Base-by-base conservation (phyloP, 2,888 invertebrate species). In the Heliconius charithonia region DNA sequence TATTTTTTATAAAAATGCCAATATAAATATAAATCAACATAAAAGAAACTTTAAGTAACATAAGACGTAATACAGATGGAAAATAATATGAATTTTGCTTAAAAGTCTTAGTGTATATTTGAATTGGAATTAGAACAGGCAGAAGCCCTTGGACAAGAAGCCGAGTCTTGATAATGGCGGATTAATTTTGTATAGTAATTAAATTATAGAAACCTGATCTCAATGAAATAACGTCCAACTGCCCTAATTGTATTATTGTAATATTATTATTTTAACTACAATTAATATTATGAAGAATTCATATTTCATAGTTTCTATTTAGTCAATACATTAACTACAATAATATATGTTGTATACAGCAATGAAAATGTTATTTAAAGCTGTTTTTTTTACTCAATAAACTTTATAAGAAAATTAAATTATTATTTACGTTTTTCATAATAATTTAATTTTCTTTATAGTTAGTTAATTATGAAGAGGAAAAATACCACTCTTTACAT, bases 151-250 rank as follows among this genome's bases (percentile, higher is more conserved):
- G 59, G 29, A 74, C 51, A 45, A 67, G 81, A 81, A 81, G 81
- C 76, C 81, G 66, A 76, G 76, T 65, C 59, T 77, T 76, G n/a
- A 75, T 69, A 59, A 72, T 51, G 65, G 51, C 27, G 75, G 79
- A 79, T 76, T 69, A 78, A 81, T 79, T 81, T 78, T 77, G 75
- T 76, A 56, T 29, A 63, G 74, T 79, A 76, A 78, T 80, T 63
- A 62, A 72, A 78, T 81, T 81, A 79, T 74, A 66, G 75, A 45
- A 79, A 78, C 72, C 75, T 69, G 75, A 59, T 51, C 67, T n/a
- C 77, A 37, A 10, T 41, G n/a, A 56, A 45, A 76, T 75, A 75
- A 70, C 72, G 27, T 67, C 71, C n/a, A 41, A 63, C 27, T 56
- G 13, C 7, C 41, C 25, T 45, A 69, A 69, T 69, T 69, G 41